phyloP scores from a whole-genome alignment of 2,113 vertebrate genomes.

The Solenodon paradoxus region DNA sequence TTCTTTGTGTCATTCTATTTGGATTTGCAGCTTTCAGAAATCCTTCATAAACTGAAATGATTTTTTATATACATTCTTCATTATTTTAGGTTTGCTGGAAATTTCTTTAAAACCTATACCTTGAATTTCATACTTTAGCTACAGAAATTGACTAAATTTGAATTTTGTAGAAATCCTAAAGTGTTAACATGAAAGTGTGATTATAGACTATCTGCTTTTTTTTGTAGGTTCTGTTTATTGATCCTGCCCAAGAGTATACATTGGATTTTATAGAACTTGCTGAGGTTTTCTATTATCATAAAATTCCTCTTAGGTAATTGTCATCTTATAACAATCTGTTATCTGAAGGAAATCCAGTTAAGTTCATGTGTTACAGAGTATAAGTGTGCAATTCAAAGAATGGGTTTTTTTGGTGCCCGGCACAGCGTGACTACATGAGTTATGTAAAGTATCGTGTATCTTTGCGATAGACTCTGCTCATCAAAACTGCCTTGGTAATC shows the following conservation, averaged over 20 bases:
- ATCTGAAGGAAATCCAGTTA: neutral
- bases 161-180: conserved; percentile 52
- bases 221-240: conserved; percentile 93
- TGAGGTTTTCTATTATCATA: conserved; percentile 91
- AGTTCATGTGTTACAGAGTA: neutral
- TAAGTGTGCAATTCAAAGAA: neutral
- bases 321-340: conserved; percentile 9
- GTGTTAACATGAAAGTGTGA: conserved; percentile 4
- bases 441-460: neutral
- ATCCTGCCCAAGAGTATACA: conserved; percentile 89
- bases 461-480: neutral
- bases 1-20: conserved; percentile 41
- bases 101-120: neutral
- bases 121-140: conserved; percentile 22
- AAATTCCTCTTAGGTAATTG: conserved; percentile 92
- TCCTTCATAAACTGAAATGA: conserved; percentile 50
- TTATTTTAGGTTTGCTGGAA: conserved; percentile 19
- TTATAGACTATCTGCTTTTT: conserved; percentile 63
- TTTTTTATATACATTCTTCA: conserved; percentile 31
- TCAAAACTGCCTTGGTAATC: neutral
- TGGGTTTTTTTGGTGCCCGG: neutral
- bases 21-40: conserved; percentile 50
- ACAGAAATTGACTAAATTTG: conserved; percentile 30
- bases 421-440: too few relatives aligned
- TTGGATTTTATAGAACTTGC: conserved; percentile 90